Evolutionary conservation across 2,888 invertebrate genomes (phyloP).

Genomic region (Sesia apiformis): DNA sequence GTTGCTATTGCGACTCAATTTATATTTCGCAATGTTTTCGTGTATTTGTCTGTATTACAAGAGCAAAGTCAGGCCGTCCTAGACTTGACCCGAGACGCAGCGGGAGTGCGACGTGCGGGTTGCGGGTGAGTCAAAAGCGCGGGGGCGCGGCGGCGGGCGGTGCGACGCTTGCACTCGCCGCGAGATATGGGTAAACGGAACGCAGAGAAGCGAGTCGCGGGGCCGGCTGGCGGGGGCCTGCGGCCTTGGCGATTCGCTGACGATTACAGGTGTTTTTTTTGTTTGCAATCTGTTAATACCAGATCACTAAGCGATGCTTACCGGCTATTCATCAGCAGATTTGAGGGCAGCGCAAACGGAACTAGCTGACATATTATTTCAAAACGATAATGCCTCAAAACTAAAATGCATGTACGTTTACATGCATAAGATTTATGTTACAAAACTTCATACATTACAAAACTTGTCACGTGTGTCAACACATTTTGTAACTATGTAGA

Average conservation of each 20-base stretch:
- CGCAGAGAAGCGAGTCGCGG: conserved; percentile 51
- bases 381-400: background rate
- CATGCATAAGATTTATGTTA: background rate
- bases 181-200: conserved; percentile 72
- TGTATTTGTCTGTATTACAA: background rate
- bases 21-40: background rate
- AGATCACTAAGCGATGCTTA: conserved; percentile 45
- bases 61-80: conserved; percentile 35
- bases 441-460: background rate
- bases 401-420: background rate
- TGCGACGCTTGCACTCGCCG: conserved; percentile 28
- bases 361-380: conserved; percentile 32
- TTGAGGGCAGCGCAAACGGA: conserved; percentile 46
- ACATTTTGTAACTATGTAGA: background rate
- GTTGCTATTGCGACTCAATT: no score
- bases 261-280: conserved; percentile 72
- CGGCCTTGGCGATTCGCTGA: conserved; percentile 67
- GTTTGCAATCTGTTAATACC: conserved; percentile 46
- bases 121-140: conserved; percentile 17
- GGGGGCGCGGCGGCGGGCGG: conserved; percentile 47
- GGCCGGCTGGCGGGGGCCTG: conserved; percentile 46
- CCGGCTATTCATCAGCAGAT: conserved; percentile 28
- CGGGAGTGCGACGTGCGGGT: conserved; percentile 15
- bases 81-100: conserved; percentile 38
- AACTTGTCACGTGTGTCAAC: background rate